phyloP scores from a whole-genome alignment of 2,888 invertebrate genomes.

The Exephanes ischioxanthus region DNA sequence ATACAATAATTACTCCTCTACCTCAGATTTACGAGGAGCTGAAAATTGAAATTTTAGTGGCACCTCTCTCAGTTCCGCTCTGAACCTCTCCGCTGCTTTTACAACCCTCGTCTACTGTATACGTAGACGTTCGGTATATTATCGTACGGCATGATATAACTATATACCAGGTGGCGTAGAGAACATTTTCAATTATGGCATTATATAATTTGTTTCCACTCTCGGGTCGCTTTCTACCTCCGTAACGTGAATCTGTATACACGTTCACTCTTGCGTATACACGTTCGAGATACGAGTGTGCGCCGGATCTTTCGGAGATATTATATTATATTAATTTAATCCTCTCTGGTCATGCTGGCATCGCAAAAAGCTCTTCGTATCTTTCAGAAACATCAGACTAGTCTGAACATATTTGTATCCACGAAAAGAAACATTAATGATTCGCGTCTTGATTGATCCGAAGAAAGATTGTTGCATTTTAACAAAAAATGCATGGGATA shows the following conservation, averaged over 20 bases:
- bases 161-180: slow-evolving; percentile 44
- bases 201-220: slow-evolving; percentile 82
- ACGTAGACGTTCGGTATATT: slow-evolving; percentile 29
- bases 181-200: slow-evolving; percentile 84
- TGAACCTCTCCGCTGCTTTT: slow-evolving; percentile 25
- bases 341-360: slow-evolving; percentile 78
- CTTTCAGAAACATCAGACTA: background rate
- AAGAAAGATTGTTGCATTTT: background rate
- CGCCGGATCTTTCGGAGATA: slow-evolving; percentile 66
- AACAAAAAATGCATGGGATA: background rate
- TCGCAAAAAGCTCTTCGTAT: background rate
- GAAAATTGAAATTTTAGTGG: slow-evolving; percentile 84
- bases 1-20: slow-evolving; percentile 83
- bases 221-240: slow-evolving; percentile 49
- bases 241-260: slow-evolving; percentile 65
- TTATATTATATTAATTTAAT: slow-evolving; percentile 83
- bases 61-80: slow-evolving; percentile 73
- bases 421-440: background rate
- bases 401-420: background rate
- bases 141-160: slow-evolving; percentile 30
- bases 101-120: slow-evolving; percentile 24
- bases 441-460: background rate
- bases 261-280: slow-evolving; percentile 32
- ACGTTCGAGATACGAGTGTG: slow-evolving; percentile 57
- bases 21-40: slow-evolving; percentile 83